These are phyloP conservation scores for Chrysolina haemoptera DNA, from an alignment of 2,888 invertebrate species.

Conservation along the genomic window DNA sequence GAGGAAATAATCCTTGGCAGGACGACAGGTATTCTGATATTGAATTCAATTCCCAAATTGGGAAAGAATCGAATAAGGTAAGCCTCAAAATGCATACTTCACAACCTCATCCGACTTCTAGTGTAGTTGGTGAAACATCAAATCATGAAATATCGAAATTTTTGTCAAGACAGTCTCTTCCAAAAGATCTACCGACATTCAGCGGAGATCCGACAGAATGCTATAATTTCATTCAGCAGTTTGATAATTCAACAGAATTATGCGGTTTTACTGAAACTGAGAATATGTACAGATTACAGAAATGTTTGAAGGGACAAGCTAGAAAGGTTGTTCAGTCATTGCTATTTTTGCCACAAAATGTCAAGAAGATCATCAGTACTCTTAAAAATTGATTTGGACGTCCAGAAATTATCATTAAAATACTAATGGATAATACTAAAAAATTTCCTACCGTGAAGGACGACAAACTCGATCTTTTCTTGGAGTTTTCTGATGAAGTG, in stretches of 20 bases:
- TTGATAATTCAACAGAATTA: slow-evolving; percentile 1
- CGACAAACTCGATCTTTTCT: neutral
- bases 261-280: slow-evolving; percentile 19
- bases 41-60: neutral
- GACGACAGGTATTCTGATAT: neutral
- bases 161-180: neutral
- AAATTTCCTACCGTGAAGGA: neutral
- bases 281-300: slow-evolving; percentile 22
- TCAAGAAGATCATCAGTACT: neutral
- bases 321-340: slow-evolving; percentile 1
- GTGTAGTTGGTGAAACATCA: neutral
- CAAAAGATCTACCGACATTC: neutral
- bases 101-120: neutral
- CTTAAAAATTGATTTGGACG: neutral
- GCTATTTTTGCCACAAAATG: slow-evolving; percentile 3
- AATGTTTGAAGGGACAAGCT: slow-evolving; percentile 8
- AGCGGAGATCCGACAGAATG: neutral
- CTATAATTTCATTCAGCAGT: neutral
- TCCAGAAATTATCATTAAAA: neutral
- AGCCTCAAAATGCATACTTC: neutral
- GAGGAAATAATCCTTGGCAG: neutral
- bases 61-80: neutral
- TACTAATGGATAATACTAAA: neutral
- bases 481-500: neutral
- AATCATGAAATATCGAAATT: neutral